Percentiles rank a stretch among this genome's conserved stretches.
Evolutionary conservation across 2,113 vertebrate genomes (phyloP).

Genomic region (Ranitomeya imitator): DNA sequence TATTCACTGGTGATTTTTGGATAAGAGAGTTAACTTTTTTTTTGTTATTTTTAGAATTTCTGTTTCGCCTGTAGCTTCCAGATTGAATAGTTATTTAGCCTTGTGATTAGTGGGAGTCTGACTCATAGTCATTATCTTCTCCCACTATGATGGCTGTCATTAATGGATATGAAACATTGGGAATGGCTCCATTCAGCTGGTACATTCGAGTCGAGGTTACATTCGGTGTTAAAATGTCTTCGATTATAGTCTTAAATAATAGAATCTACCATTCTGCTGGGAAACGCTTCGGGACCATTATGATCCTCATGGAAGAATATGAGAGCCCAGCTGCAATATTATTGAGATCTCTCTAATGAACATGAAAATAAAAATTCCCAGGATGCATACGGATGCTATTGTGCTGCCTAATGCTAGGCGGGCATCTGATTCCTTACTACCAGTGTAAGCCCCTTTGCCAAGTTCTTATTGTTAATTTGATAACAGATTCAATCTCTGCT

Average conservation of each 20-base stretch:
- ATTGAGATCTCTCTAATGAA: slow-evolving; percentile 14
- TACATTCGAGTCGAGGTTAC: not conserved
- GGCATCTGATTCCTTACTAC: not conserved
- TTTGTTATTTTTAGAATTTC: not conserved
- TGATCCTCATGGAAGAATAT: not conserved
- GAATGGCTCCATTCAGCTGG: not conserved
- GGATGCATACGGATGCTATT: not conserved
- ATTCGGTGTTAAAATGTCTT: not conserved
- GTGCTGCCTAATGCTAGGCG: not conserved
- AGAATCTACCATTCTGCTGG: not conserved
- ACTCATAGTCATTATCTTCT: not conserved
- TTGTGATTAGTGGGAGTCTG: not conserved
- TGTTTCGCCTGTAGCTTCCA: not conserved
- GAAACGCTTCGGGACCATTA: not conserved
- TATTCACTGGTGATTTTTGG: not conserved
- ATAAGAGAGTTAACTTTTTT: not conserved
- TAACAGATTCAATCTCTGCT: slow-evolving; percentile 40
- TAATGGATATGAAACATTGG: not conserved
- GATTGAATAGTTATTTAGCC: not conserved
- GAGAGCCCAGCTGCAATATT: not conserved
- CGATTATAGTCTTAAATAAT: not conserved
- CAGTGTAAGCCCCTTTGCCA: not conserved
- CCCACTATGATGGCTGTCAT: not conserved
- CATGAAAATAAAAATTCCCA: not conserved
- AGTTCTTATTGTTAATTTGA: slow-evolving; percentile 36